phyloP scores from a whole-genome alignment of 2,888 invertebrate species.

The Cryptophagus acutangulus region DNA sequence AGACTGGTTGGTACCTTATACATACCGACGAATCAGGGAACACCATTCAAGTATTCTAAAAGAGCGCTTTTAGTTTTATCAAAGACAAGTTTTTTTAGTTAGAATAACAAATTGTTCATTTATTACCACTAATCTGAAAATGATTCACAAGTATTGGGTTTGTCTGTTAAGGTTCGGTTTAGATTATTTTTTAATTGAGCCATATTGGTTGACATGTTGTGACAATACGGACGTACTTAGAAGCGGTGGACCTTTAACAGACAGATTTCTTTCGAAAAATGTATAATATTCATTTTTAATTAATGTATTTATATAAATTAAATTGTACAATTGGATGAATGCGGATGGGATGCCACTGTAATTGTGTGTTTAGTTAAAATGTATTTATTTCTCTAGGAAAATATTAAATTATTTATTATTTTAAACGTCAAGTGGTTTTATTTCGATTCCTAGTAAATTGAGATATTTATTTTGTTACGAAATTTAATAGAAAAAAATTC shows the following conservation, averaged over 20 bases:
- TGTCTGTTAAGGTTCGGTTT: too few relatives aligned
- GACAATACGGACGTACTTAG: too few relatives aligned
- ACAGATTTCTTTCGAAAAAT: too few relatives aligned
- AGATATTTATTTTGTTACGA: too few relatives aligned
- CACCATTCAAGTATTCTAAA: slow-evolving; percentile 43
- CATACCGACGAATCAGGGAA: slow-evolving; percentile 41
- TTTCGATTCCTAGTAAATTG: too few relatives aligned
- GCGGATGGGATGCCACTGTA: slow-evolving; percentile 18
- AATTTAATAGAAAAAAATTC: too few relatives aligned
- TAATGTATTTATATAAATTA: slow-evolving; percentile 35
- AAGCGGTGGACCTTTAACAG: too few relatives aligned
- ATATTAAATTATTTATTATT: slow-evolving; percentile 46
- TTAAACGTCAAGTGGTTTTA: slow-evolving; percentile 16
- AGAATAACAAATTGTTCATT: slow-evolving; percentile 42
- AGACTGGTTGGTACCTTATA: slow-evolving; percentile 39
- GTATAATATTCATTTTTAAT: slow-evolving; percentile 30
- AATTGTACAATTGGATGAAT: slow-evolving; percentile 30
- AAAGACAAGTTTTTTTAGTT: slow-evolving; percentile 40
- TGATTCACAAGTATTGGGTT: too few relatives aligned
- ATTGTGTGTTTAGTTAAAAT: background rate
- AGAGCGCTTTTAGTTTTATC: slow-evolving; percentile 13
- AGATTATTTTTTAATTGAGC: too few relatives aligned
- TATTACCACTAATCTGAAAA: too few relatives aligned
- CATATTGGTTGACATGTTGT: too few relatives aligned
- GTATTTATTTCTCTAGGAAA: slow-evolving; percentile 45